Evolutionary conservation across 2,797 vertebrate species (phyloP), one percentile per base, ranked within the genome.

Genomic region (Sciurus carolinensis): DNA sequence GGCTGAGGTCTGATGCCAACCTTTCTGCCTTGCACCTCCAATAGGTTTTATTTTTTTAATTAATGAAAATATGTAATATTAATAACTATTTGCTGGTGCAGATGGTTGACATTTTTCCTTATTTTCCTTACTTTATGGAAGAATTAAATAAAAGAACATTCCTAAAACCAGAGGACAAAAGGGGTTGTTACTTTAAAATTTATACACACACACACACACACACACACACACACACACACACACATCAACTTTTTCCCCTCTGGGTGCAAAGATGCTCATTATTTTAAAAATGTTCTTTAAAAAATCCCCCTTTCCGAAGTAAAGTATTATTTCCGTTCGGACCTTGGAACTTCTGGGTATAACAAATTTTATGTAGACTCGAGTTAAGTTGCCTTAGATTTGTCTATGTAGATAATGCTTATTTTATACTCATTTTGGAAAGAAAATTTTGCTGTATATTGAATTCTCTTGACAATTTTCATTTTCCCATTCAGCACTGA

Each of bases 11-110:
- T 98, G 98, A 96, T 79, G 75, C 94, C 96, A 36, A 91, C 98
- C 97, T 97, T 93, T 97, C 98, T 97, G 97, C 67, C 98, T 98
- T 94, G 18, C 95, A 96, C 98, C 98, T 99, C 98, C 97, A 97
- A 98, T 98, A 98, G 98, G 97, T 97, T 98, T 98, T 98, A 96
- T 98, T 98, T 98, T 97, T 57, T 57, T 57, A 99, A 99, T 99
- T 99, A 99, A 99, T 99, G 98, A 99, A 99, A 98, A 98, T 99
- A 98, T 99, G 98, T 98, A 99, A 99, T 98, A 98, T 99, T 99
- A 98, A 98, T 98, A 99, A 98, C 98, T 98, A 99, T 99, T 99
- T 99, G 98, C 98, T 98, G 98, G 98, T 98, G 98, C 98, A 98
- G 98, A 98, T 98, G 98, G 98, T 98, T 98, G 98, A 98, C 98